Evolutionary conservation across 2,888 invertebrate genomes (phyloP).

Genomic region (Hypomecis punctinalis): DNA sequence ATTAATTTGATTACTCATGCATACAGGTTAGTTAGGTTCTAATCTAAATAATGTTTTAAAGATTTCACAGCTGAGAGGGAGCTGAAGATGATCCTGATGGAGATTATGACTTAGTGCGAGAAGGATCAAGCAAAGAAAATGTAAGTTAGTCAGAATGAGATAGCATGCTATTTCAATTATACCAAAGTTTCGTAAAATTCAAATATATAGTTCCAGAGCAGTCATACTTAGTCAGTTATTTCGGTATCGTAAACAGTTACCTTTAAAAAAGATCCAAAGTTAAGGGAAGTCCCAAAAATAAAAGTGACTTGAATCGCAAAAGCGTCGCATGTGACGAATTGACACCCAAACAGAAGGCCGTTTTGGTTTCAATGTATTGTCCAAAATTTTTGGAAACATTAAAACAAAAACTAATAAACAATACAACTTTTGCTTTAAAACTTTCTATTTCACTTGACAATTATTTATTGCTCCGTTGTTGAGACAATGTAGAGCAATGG

Average conservation of each 20-base stretch:
- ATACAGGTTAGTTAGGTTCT: background rate
- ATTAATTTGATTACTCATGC: constrained; percentile 18
- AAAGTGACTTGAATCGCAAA: constrained; percentile 15
- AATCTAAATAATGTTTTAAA: constrained; percentile 4
- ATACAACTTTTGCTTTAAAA: constrained; percentile 41
- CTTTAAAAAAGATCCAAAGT: background rate
- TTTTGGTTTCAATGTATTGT: constrained; percentile 54
- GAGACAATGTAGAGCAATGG: constrained; percentile 45
- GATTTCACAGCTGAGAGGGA: background rate
- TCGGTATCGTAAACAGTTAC: no score
- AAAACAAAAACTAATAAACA: constrained; percentile 46
- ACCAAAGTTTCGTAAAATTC: no score
- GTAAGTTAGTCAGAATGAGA: no score
- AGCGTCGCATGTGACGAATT: constrained; percentile 31
- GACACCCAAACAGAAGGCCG: constrained; percentile 53
- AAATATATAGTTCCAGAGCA: no score
- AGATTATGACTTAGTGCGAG: no score
- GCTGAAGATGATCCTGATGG: no score
- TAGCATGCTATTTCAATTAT: no score
- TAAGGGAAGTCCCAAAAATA: constrained; percentile 11
- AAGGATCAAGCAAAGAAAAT: no score
- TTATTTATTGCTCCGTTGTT: constrained; percentile 35
- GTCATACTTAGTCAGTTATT: no score
- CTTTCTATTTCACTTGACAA: constrained; percentile 58
- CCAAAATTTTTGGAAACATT: constrained; percentile 39